phyloP scores from a whole-genome alignment of 2,888 invertebrate species.

The Polydrusus tereticollis region DNA sequence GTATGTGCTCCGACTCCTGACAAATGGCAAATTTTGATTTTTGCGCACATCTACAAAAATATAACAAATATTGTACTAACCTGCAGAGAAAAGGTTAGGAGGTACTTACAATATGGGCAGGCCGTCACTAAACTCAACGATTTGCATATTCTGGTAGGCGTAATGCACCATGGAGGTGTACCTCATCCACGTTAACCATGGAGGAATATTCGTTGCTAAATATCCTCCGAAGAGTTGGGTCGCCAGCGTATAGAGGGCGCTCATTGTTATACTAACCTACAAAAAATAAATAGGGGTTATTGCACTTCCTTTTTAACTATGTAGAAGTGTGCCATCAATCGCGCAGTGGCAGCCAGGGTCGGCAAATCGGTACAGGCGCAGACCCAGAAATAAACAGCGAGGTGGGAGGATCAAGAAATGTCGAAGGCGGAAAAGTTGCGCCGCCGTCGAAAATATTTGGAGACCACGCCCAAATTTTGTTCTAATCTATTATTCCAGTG shows the following conservation, averaged over 20 bases:
- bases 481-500: no score
- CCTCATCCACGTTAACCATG: constrained; percentile 80
- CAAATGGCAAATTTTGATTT: constrained; percentile 78
- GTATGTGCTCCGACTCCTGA: constrained; percentile 73
- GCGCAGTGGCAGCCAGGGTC: no score
- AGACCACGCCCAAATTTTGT: no score
- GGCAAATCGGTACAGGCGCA: no score
- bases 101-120: constrained; percentile 75
- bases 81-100: constrained; percentile 50
- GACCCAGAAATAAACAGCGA: no score
- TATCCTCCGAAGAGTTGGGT: constrained; percentile 84
- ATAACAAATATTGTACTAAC: constrained; percentile 66
- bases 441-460: no score
- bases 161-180: constrained; percentile 84
- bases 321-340: no score
- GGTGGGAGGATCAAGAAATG: no score
- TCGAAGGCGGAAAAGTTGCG: no score
- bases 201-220: constrained; percentile 79
- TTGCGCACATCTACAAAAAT: constrained; percentile 72
- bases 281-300: neutral
- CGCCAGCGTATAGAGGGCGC: constrained; percentile 81
- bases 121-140: constrained; percentile 80
- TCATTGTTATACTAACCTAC: constrained; percentile 76
- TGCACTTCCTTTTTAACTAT: no score
- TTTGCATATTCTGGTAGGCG: constrained; percentile 86